Evolutionary conservation across 2,888 invertebrate genomes (phyloP), one percentile per base, ranked within the genome.

Genomic region (Caenorhabditis sp.): DNA sequence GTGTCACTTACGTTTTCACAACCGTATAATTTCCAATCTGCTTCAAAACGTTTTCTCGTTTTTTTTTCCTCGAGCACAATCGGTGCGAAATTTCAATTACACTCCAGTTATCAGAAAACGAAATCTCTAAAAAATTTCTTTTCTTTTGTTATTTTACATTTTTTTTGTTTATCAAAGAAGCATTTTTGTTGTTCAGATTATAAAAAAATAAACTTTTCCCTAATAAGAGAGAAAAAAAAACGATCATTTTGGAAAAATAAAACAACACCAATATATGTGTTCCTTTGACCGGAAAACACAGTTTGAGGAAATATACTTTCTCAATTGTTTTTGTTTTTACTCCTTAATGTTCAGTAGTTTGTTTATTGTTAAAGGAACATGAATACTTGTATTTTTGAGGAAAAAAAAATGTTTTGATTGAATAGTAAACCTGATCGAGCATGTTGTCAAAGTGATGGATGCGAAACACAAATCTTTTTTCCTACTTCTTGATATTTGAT

Each of bases 401-500:
- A 10, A 10, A 36, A 36, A 12, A 43, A 5, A 43, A 12, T 43
- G 12, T 43, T 43, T 10, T 43, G 43, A 17, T 43, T 17, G 3
- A 17, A 43, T 43, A 17, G 12, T 43, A 14, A 43, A 17, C 12
- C 14, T 43, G 43, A 43, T 43, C 8, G 17, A 17, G 17, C 21
- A n/a, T 36, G 60, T 64, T 63, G 70, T 66, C 70, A 62, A 53
- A 36, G 61, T 70, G 70, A 70, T 66, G 65, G 66, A 62, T 52
- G 62, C 60, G 70, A 52, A 70, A 49, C 66, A 65, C 43, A 62
- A 54, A 64, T 62, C 53, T 50, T 61, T 64, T 31, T 54, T 62
- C 43, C 14, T 59, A n/a, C 56, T 65, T 70, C 65, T 65, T 70
- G 65, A 61, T 64, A 65, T 70, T 65, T 65, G 70, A 65, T 70